Base-by-base conservation (phyloP, 2,113 vertebrate species). In the Anhinga anhinga region DNA sequence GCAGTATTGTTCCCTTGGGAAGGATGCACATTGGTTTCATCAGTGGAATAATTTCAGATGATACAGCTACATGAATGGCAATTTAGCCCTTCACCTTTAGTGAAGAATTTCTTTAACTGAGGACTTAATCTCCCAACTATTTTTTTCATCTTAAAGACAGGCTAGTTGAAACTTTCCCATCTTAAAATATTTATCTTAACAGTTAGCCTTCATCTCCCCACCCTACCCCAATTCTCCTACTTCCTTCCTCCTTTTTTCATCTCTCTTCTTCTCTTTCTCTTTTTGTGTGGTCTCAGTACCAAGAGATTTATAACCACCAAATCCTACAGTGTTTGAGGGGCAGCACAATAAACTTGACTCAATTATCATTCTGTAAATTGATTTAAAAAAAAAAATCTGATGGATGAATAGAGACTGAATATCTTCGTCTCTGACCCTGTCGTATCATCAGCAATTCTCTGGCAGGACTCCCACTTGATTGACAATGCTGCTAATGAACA, bases 401-500 rank as follows among this genome's bases (percentile, higher is more conserved):
- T 98, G 97, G 97, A 98, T 98, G 96, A 98, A 97, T 97, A 96
- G 97, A 98, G 97, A 98, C 88, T 70, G 96, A 98, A 97, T 96
- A 93, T 98, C 97, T 98, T 98, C 95, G 91, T 98, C 96, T 96
- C 89, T 98, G 97, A 98, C 98, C 98, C 91, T 74, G 72, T 92
- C 8, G n/a, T 92, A 90, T 93, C 82, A 92, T 95, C 86, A 95
- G 93, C 90, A 81, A 86, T 97, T 97, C 98, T 97, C 96, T 97
- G 90, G 96, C 93, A 95, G 91, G 93, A 94, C 94, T 93, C 58
- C 84, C 83, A 70, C 29, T n/a, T 98, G 98, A 98, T 96, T 98
- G 98, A 98, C 98, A 98, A 96, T 76, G 70, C 90, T 82, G 93
- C 97, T 99, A 98, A 98, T 98, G 97, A 99, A 98, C 92, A 94